phyloP scores from a whole-genome alignment of 2,113 vertebrate species.

The Pseudonaja textilis region DNA sequence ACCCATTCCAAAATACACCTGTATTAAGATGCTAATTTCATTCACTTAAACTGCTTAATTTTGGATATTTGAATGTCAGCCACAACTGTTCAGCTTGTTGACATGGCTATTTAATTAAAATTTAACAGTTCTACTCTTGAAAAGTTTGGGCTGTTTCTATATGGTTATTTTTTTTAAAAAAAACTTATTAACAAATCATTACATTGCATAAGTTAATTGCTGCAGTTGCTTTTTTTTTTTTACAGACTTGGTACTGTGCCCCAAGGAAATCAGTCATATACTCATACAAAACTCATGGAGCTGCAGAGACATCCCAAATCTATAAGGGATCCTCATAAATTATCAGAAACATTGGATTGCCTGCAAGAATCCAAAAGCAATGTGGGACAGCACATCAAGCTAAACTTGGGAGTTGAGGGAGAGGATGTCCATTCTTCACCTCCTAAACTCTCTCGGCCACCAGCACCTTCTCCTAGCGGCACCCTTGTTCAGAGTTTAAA shows the following conservation, averaged over 20 bases:
- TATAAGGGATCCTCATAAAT: not conserved
- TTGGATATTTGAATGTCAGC: not conserved
- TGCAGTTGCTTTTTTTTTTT: not conserved
- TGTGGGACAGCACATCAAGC: not conserved
- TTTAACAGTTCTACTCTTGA: not conserved
- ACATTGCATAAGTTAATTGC: not conserved
- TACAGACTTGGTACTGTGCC: not conserved
- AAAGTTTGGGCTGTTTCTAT: not conserved
- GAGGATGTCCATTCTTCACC: not conserved
- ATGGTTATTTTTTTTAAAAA: not conserved
- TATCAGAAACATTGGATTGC: not conserved
- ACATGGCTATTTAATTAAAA: not conserved
- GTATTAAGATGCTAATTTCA: not conserved
- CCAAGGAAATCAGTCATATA: not conserved
- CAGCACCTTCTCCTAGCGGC: not conserved
- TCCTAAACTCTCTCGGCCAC: conserved; percentile 26
- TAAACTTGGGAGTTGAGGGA: not conserved
- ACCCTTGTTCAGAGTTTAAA: conserved; percentile 19
- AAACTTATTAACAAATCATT: not conserved
- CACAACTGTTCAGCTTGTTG: not conserved
- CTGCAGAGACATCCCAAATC: conserved; percentile 22
- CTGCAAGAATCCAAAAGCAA: not conserved
- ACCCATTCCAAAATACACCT: not conserved
- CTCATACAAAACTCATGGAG: conserved; percentile 14
- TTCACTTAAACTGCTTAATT: not conserved